phyloP scores from a whole-genome alignment of 2,797 vertebrate genomes.

The Pipistrellus pipistrellus region DNA sequence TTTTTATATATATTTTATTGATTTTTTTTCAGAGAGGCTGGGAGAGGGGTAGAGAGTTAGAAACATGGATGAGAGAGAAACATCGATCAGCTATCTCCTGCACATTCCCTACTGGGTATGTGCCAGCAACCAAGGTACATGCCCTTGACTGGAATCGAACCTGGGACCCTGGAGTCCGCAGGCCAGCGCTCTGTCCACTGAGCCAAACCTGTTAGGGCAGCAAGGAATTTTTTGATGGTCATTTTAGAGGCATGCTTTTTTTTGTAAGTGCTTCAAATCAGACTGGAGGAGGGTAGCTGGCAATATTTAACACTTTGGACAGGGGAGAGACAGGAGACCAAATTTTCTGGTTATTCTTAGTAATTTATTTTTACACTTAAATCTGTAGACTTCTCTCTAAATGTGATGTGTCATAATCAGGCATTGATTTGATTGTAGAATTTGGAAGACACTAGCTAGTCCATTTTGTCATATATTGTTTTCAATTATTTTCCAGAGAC shows the following conservation, averaged over 20 bases:
- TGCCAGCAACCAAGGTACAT: too few species aligned
- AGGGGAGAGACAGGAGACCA: constrained; percentile 13
- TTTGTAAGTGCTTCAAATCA: neutral
- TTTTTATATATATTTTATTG: too few species aligned
- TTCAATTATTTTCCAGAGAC: neutral
- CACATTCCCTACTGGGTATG: too few species aligned
- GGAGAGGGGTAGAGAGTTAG: too few species aligned
- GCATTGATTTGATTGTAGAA: neutral
- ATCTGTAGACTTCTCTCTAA: neutral
- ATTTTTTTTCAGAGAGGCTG: too few species aligned
- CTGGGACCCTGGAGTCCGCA: too few species aligned
- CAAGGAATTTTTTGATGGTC: neutral
- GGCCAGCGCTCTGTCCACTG: too few species aligned
- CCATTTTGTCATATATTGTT: neutral
- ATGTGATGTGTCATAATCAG: neutral
- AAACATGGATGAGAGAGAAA: too few species aligned
- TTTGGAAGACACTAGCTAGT: neutral
- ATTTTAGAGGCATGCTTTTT: neutral
- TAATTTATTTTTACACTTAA: neutral
- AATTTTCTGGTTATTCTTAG: neutral
- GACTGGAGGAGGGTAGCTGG: neutral
- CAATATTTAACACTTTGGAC: neutral
- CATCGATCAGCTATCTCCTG: too few species aligned
- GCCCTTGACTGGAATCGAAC: too few species aligned
- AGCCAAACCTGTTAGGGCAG: too few species aligned